Evolutionary conservation across 2,113 vertebrate genomes (phyloP).

Genomic region (Bambusicola thoracicus): DNA sequence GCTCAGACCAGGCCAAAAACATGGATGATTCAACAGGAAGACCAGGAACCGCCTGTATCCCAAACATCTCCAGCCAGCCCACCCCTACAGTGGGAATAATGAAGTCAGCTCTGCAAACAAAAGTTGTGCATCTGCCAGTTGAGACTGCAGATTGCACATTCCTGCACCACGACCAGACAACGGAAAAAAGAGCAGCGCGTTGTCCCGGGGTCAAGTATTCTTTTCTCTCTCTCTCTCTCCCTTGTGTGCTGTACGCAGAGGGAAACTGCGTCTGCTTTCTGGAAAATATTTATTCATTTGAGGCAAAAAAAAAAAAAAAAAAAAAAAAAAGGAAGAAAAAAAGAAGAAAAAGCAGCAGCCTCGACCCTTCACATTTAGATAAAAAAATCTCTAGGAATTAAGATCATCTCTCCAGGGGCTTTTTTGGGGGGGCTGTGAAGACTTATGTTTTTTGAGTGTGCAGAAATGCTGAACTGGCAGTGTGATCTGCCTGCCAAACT

Average conservation of each 20-base stretch:
- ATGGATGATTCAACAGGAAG: slow-evolving; percentile 48
- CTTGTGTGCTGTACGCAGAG: not conserved
- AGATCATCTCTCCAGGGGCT: not conserved
- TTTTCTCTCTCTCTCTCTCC: slow-evolving; percentile 19
- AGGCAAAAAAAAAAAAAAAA: not conserved
- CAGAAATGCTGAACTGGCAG: slow-evolving; percentile 53
- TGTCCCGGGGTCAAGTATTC: slow-evolving; percentile 31
- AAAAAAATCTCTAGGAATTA: not conserved
- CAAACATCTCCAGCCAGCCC: slow-evolving; percentile 20
- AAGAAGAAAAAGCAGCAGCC: not conserved
- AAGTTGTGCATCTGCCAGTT: slow-evolving; percentile 55
- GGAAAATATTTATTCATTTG: slow-evolving; percentile 33
- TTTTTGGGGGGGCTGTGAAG: not conserved
- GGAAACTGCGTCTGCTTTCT: not conserved
- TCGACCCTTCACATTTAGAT: slow-evolving; percentile 13
- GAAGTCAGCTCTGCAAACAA: slow-evolving; percentile 62
- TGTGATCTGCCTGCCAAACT: not conserved
- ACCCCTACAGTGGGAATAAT: slow-evolving; percentile 46
- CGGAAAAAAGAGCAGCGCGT: not conserved
- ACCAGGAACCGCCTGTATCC: slow-evolving; percentile 30
- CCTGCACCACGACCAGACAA: slow-evolving; percentile 38
- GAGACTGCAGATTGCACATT: slow-evolving; percentile 38
- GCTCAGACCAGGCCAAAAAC: not conserved
- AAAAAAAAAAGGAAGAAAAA: not conserved
- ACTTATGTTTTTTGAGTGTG: not conserved